These are phyloP conservation scores for Cerceris rybyensis DNA, from an alignment of 2,888 invertebrate genomes.

Conservation along the genomic window DNA sequence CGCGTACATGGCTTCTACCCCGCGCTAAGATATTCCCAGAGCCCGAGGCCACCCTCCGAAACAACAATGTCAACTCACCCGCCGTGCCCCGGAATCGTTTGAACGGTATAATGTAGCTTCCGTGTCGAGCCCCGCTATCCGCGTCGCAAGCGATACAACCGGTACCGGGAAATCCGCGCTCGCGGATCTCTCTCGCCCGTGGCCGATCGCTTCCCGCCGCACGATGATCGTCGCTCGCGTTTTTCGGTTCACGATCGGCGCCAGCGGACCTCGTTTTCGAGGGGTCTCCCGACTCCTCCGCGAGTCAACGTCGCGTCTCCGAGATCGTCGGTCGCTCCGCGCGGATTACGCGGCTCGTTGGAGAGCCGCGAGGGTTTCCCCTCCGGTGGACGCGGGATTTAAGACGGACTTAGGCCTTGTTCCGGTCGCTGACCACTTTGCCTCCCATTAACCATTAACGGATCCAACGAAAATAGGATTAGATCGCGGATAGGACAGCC, in stretches of 20 bases:
- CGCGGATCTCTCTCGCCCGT: constrained; percentile 2
- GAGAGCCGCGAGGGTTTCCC: constrained; percentile 72
- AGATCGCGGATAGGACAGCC: constrained; percentile 65
- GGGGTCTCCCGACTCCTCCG: constrained; percentile 12
- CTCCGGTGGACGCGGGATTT: constrained; percentile 75
- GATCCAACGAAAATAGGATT: constrained; percentile 81
- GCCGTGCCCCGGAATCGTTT: constrained; percentile 74
- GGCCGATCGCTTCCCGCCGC: neutral
- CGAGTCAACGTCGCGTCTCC: constrained; percentile 25
- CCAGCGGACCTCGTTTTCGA: neutral
- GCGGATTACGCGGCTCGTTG: constrained; percentile 78
- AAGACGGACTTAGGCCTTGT: constrained; percentile 82
- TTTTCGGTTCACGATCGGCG: no score
- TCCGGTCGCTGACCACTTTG: constrained; percentile 82
- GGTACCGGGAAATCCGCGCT: constrained; percentile 3
- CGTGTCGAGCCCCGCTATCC: constrained; percentile 64
- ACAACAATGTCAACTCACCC: constrained; percentile 81
- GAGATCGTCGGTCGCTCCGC: constrained; percentile 77
- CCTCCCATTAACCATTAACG: constrained; percentile 82
- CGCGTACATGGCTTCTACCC: constrained; percentile 58
- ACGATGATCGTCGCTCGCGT: no score
- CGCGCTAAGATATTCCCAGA: constrained; percentile 77
- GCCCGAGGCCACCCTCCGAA: constrained; percentile 77
- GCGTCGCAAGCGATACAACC: neutral
- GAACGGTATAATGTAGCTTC: constrained; percentile 78